A percentile compares a stretch with the other conserved stretches of the same genome.
phyloP scores from a whole-genome alignment of 2,888 invertebrate genomes.

The Agrotis clavis region DNA sequence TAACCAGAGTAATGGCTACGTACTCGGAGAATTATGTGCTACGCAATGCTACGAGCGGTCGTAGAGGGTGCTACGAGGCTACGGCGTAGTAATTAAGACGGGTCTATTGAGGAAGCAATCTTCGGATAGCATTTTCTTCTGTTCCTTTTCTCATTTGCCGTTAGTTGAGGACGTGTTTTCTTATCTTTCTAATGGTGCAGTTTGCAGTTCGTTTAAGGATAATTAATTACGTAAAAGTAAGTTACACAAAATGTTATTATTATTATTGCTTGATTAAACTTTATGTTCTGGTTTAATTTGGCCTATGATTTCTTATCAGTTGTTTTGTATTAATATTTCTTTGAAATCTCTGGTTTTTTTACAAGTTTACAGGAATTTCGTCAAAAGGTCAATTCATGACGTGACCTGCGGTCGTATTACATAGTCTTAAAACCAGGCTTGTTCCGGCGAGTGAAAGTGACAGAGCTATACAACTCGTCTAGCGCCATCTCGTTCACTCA shows the following conservation, averaged over 20 bases:
- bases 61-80: constrained; percentile 60
- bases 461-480: too few relatives aligned
- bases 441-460: too few relatives aligned
- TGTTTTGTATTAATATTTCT: not conserved
- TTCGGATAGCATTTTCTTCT: constrained; percentile 59
- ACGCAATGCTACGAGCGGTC: constrained; percentile 55
- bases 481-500: too few relatives aligned
- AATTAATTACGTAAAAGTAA: not conserved
- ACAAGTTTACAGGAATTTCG: not conserved
- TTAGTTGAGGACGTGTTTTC: constrained; percentile 23
- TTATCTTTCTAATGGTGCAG: constrained; percentile 25
- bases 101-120: constrained; percentile 67
- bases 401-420: too few relatives aligned
- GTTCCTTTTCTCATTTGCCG: constrained; percentile 51
- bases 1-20: constrained; percentile 63
- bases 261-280: not conserved
- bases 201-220: constrained; percentile 1
- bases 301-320: not conserved
- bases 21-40: constrained; percentile 64
- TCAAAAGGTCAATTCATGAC: too few relatives aligned
- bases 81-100: constrained; percentile 58
- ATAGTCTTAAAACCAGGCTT: too few relatives aligned
- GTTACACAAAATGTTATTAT: not conserved
- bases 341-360: not conserved
- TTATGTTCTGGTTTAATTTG: not conserved